These are phyloP conservation scores for Augochlorella aurata DNA, from an alignment of 2,888 invertebrate genomes.

Conservation along the genomic window DNA sequence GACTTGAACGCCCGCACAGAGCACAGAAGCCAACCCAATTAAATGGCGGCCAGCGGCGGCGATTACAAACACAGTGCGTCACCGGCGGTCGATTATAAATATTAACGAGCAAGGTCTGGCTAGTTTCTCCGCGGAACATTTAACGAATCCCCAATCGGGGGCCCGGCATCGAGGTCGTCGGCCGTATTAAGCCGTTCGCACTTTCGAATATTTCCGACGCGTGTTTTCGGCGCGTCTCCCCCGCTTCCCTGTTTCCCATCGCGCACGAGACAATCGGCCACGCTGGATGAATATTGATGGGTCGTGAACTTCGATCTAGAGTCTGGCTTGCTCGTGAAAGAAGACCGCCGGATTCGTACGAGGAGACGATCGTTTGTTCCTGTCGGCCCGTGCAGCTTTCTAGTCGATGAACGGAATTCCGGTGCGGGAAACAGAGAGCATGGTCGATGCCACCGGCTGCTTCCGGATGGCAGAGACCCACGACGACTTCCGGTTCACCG, in stretches of 20 bases:
- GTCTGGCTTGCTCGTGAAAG: background rate
- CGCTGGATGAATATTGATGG: background rate
- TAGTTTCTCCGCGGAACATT: conserved; percentile 52
- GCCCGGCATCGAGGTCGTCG: conserved; percentile 51
- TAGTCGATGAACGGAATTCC: conserved; percentile 52
- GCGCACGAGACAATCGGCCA: background rate
- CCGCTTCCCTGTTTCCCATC: background rate
- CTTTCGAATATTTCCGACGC: conserved; percentile 59
- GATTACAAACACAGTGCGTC: conserved; percentile 55
- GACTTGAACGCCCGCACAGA: conserved; percentile 32
- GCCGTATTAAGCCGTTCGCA: conserved; percentile 53
- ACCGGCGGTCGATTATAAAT: conserved; percentile 54
- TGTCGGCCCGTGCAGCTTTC: conserved; percentile 48
- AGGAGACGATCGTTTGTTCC: background rate
- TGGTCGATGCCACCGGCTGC: conserved; percentile 39
- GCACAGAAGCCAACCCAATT: conserved; percentile 47
- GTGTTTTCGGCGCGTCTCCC: background rate
- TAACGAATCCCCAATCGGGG: conserved; percentile 49
- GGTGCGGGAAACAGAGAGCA: conserved; percentile 39
- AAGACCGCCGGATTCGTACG: background rate
- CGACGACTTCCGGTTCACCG: conserved; percentile 72
- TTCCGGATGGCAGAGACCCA: conserved; percentile 69
- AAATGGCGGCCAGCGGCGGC: conserved; percentile 4
- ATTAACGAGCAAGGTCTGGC: conserved; percentile 65
- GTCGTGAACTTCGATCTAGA: background rate